phyloP scores from a whole-genome alignment of 2,113 vertebrate genomes.

The Nyctibius bracteatus region DNA sequence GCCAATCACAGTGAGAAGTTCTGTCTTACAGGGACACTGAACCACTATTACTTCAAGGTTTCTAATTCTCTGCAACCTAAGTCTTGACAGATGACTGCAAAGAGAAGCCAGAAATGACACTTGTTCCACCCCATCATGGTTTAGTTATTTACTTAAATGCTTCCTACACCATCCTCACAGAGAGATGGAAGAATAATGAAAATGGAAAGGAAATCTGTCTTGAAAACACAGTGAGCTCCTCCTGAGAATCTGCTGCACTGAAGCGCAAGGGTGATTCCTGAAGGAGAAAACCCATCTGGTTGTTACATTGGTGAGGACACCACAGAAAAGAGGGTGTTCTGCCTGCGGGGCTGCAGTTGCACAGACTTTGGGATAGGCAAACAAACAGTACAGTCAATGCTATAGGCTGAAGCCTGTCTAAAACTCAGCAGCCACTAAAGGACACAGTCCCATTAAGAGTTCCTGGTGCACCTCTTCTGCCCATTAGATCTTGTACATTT shows the following conservation, averaged over 20 bases:
- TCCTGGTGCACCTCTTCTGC: neutral
- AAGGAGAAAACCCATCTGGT: neutral
- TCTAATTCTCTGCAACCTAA: slow-evolving; percentile 28
- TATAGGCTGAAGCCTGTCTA: neutral
- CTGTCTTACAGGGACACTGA: slow-evolving; percentile 15
- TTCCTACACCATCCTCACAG: neutral
- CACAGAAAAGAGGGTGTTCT: neutral
- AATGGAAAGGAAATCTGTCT: neutral
- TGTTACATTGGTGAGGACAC: neutral
- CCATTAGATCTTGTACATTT: fast-evolving
- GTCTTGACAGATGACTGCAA: slow-evolving; percentile 24
- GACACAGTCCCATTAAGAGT: fast-evolving
- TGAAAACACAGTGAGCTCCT: neutral
- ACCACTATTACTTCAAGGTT: neutral
- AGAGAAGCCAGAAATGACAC: slow-evolving; percentile 32
- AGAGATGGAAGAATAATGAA: neutral
- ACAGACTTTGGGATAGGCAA: neutral
- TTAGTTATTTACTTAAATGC: slow-evolving; percentile 29
- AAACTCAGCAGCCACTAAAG: neutral
- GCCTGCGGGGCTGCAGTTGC: neutral
- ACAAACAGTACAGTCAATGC: neutral
- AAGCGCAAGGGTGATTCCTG: neutral
- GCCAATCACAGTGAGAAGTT: slow-evolving; percentile 22
- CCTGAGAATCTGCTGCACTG: neutral
- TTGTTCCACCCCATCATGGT: neutral